Evolutionary conservation across 1,140 invertebrate species (phyloP).

Genomic region (Drosophila varians): DNA sequence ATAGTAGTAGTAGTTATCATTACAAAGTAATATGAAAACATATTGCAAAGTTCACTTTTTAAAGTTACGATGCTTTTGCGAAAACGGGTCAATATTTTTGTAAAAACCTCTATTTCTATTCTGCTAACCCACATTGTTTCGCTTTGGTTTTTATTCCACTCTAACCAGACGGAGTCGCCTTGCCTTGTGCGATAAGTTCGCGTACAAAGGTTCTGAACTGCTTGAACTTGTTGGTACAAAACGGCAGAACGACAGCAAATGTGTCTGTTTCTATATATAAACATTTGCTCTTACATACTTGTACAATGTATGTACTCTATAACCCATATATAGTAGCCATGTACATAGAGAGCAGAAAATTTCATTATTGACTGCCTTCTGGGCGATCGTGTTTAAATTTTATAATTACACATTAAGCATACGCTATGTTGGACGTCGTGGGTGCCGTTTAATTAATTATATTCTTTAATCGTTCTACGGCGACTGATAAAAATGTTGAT

Average conservation of each 20-base stretch:
- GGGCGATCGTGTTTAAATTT: slow-evolving; percentile 51
- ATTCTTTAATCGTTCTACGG: no score
- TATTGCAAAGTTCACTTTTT: no score
- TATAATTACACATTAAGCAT: slow-evolving; percentile 56
- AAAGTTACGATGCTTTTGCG: no score
- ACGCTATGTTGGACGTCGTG: slow-evolving; percentile 21
- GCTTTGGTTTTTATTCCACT: slow-evolving; percentile 32
- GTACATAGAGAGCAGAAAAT: slow-evolving; percentile 45
- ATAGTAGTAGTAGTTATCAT: no score
- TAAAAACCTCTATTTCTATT: not conserved
- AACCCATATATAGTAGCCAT: slow-evolving; percentile 1
- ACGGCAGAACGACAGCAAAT: slow-evolving; percentile 24
- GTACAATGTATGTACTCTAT: slow-evolving; percentile 10
- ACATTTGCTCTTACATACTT: slow-evolving; percentile 14
- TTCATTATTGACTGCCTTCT: slow-evolving; percentile 46
- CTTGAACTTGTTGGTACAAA: slow-evolving; percentile 62
- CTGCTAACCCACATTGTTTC: slow-evolving; percentile 10
- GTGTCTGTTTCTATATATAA: slow-evolving; percentile 20
- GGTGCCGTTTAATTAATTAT: no score
- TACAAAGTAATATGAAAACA: no score
- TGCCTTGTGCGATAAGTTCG: slow-evolving; percentile 70
- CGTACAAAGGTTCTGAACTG: slow-evolving; percentile 75
- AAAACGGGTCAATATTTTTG: no score
- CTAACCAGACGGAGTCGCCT: slow-evolving; percentile 47
- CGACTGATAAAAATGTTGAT: no score